Evolutionary conservation across 2,888 invertebrate species (phyloP).

Genomic region (Heliconius aoede): DNA sequence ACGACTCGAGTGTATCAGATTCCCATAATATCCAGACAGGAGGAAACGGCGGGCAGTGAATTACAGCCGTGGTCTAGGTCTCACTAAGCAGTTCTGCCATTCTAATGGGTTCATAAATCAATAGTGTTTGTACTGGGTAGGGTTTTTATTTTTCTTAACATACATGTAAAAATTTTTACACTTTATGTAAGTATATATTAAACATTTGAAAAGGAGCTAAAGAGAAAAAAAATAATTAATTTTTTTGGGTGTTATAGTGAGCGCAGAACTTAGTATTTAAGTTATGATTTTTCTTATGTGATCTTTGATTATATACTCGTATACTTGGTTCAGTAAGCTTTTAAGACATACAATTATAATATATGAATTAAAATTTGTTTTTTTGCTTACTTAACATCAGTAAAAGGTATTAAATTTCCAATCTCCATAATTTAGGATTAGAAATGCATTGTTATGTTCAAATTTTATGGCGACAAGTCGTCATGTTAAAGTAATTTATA

Average conservation of each 20-base stretch:
- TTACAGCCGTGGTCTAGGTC: slow-evolving; percentile 49
- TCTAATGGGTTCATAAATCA: slow-evolving; percentile 49
- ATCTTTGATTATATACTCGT: too few relatives aligned
- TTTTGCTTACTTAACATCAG: not conserved
- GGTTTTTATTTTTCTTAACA: slow-evolving; percentile 4
- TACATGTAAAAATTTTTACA: not conserved
- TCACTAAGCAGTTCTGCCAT: slow-evolving; percentile 44
- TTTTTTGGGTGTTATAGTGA: not conserved
- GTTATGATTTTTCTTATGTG: too few relatives aligned
- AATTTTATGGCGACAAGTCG: not conserved
- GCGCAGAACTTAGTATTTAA: not conserved
- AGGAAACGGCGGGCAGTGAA: slow-evolving; percentile 47
- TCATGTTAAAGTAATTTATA: not conserved
- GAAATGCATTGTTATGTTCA: not conserved
- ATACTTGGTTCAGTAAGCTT: too few relatives aligned
- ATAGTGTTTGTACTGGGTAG: slow-evolving; percentile 32
- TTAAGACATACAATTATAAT: too few relatives aligned
- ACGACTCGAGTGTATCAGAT: slow-evolving; percentile 46
- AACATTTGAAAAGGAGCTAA: not conserved
- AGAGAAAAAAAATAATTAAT: not conserved
- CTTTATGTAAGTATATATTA: not conserved
- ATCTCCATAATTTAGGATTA: not conserved
- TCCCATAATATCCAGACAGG: slow-evolving; percentile 50
- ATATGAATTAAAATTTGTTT: not conserved
- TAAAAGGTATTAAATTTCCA: not conserved